Conservation (phyloP, 2,113 vertebrate species). For the Cyphomyrus plagiostoma region DNA sequence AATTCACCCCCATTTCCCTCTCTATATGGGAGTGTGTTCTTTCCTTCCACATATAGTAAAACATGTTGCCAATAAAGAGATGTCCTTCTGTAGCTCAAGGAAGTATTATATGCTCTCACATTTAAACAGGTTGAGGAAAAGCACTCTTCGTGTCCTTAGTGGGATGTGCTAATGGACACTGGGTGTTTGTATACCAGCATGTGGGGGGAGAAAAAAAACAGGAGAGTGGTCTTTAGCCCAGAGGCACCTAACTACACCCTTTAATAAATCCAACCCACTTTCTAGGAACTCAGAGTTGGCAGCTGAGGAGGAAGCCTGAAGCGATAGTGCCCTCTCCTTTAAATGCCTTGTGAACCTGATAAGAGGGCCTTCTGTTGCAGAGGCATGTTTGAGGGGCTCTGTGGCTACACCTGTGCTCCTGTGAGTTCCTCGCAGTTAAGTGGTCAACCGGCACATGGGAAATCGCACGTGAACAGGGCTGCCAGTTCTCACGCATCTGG, state of each 20-base stretch:
- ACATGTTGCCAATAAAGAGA: background rate
- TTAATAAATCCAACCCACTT: background rate
- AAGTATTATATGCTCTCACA: background rate
- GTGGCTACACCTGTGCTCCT: background rate
- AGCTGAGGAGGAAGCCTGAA: background rate
- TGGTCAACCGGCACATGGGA: background rate
- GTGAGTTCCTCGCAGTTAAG: background rate
- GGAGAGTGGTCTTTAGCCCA: background rate
- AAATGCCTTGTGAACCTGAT: background rate
- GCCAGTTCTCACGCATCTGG: background rate
- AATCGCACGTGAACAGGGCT: background rate
- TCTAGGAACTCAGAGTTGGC: background rate
- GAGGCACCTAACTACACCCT: background rate
- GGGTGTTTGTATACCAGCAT: background rate
- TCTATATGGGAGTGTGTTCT: background rate
- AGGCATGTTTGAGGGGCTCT: background rate
- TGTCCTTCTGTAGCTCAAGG: background rate
- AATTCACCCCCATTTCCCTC: background rate
- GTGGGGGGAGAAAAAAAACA: background rate
- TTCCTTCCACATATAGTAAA: background rate
- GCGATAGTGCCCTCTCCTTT: background rate
- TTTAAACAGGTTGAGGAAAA: background rate
- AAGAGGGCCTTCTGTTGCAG: slow-evolving; percentile 1
- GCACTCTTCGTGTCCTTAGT: background rate
- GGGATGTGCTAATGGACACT: background rate